Percentiles rank a stretch among this genome's conserved stretches.
These are phyloP conservation scores for Xylota segnis DNA, from an alignment of 2,888 invertebrate species.

Conservation along the genomic window DNA sequence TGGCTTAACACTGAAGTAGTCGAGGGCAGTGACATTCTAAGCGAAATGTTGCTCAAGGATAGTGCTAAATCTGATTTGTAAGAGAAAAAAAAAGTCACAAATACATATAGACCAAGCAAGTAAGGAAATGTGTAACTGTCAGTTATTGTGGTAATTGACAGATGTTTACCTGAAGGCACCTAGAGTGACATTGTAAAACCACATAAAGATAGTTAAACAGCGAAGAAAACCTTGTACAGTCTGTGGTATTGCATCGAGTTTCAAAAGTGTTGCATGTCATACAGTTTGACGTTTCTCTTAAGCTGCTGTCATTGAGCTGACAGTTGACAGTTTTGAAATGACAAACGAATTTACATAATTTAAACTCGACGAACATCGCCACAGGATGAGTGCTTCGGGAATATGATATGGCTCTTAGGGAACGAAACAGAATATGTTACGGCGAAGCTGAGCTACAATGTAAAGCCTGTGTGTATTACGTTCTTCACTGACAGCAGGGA, in stretches of 20 bases:
- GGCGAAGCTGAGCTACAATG: too few relatives aligned
- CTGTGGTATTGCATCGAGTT: constrained; percentile 10
- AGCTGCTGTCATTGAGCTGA: not conserved
- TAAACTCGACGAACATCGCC: not conserved
- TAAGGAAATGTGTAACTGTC: not conserved
- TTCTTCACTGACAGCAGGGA: too few relatives aligned
- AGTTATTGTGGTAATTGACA: not conserved
- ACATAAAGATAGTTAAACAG: not conserved
- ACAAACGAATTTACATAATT: not conserved
- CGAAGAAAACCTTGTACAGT: not conserved
- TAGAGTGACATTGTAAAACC: not conserved
- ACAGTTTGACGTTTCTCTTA: not conserved
- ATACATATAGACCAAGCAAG: not conserved
- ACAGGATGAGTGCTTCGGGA: not conserved
- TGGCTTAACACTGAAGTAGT: constrained; percentile 61
- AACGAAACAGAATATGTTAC: too few relatives aligned
- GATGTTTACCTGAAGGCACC: not conserved
- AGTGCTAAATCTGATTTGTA: constrained; percentile 26
- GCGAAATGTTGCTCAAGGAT: constrained; percentile 46
- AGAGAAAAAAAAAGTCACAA: not conserved
- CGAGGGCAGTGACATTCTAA: constrained; percentile 49
- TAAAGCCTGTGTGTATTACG: too few relatives aligned
- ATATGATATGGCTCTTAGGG: not conserved
- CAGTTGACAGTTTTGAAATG: not conserved
- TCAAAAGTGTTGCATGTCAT: not conserved